Conservation (phyloP, 1,140 invertebrate genomes). For the Trichomalopsis sarcophagae region DNA sequence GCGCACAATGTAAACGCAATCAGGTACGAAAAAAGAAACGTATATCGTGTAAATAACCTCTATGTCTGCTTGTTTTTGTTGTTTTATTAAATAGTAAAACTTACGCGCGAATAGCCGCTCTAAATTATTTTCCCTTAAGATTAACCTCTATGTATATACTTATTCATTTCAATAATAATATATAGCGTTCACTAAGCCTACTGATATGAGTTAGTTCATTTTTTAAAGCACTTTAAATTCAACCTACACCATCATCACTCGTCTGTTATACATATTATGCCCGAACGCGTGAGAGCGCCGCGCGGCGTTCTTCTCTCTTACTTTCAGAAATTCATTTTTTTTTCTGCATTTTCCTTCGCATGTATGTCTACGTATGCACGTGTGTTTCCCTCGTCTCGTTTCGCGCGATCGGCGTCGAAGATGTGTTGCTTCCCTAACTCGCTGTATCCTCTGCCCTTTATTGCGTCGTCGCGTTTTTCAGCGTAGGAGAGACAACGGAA, state of each 20-base stretch:
- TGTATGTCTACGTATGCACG: not conserved
- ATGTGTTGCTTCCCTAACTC: not conserved
- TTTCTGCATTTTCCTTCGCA: not conserved
- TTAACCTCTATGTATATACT: constrained; percentile 45
- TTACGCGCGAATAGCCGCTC: constrained; percentile 50
- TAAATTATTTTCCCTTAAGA: constrained; percentile 47
- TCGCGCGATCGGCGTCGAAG: no score
- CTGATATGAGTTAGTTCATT: constrained; percentile 72
- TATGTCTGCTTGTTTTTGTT: constrained; percentile 21
- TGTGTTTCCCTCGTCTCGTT: not conserved
- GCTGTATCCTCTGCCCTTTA: not conserved
- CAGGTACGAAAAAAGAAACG: constrained; percentile 53
- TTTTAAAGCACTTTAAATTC: constrained; percentile 72
- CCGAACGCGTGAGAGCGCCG: constrained; percentile 32
- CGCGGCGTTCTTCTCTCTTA: not conserved
- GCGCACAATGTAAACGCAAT: constrained; percentile 53
- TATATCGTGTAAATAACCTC: constrained; percentile 52
- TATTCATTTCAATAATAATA: constrained; percentile 42
- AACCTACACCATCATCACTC: constrained; percentile 59
- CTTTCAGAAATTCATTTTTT: not conserved
- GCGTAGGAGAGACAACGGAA: not conserved
- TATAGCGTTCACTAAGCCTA: constrained; percentile 64
- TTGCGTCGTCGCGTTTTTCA: not conserved
- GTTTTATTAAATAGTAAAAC: constrained; percentile 44
- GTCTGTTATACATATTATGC: constrained; percentile 41